Evolutionary conservation across 2,113 vertebrate species (phyloP), one percentile per base, ranked within the genome.

Genomic region (Aspidoscelis tigris): DNA sequence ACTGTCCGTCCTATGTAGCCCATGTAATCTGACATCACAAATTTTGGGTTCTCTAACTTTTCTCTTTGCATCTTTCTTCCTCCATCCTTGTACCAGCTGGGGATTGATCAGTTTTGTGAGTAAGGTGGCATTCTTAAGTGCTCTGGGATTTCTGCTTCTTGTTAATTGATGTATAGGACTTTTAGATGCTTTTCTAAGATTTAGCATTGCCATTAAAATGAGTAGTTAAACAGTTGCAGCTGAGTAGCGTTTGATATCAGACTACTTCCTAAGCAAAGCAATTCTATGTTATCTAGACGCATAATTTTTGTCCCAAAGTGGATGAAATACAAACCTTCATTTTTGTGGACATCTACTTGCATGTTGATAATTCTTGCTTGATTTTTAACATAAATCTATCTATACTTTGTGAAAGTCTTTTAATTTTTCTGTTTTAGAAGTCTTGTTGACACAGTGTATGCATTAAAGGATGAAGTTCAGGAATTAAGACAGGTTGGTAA

Each of bases 381-480:
- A 16, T 2, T 4, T 82, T 86, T 74, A 55, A 87, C 41, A 74
- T 75, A 83, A 33, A 47, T 65, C 77, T 53, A 61, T 87, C 83
- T 74, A 80, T 26, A 68, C 3, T 77, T 84, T 88, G 39, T 88
- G 76, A 77, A 85, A 91, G 2, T 0, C 0, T 87, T 92, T 21
- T 90, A 87, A 66, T 55, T 78, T 61, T 79, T 92, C 61, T 88
- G 20, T 81, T 94, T 79, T 79, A 99, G 98, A 97, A 98, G 97
- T 89, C 96, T 99, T 78, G 98, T 98, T 81, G 98, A 99, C 88
- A 98, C 98, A 10, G 98, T 99, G 50, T 99, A 99, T 55, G 98
- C 97, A 16, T 92, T 99, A 78, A 97, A 97, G 94, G 98, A 98
- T 76, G 98, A 99, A 93, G 97, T 99, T 55, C 98, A 98, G 84